These are phyloP conservation scores for Dynastes tityus DNA, from an alignment of 2,888 invertebrate species.

Conservation along the genomic window DNA sequence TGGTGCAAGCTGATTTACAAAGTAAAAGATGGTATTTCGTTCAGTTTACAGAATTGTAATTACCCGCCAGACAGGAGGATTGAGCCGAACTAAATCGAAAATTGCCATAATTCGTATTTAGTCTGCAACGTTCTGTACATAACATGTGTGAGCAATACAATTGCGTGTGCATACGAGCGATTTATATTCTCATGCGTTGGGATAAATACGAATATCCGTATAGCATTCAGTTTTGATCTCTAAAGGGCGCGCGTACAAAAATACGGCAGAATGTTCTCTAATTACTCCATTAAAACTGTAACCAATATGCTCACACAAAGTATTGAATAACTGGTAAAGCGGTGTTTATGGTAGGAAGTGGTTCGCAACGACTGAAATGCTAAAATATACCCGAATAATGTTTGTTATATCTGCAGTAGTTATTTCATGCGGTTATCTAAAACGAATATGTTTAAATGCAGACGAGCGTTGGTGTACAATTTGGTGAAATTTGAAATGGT, in stretches of 20 bases:
- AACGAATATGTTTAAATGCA: too few species aligned
- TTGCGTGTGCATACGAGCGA: background rate
- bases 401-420: background rate
- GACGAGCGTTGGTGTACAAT: too few species aligned
- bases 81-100: too few species aligned
- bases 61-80: too few species aligned
- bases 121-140: too few species aligned
- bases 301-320: slow-evolving; percentile 49
- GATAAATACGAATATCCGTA: background rate
- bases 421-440: too few species aligned
- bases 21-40: too few species aligned
- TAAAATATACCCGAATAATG: slow-evolving; percentile 18
- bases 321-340: slow-evolving; percentile 48
- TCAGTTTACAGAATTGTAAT: too few species aligned
- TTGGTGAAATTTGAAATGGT: too few species aligned
- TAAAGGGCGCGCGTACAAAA: slow-evolving; percentile 38
- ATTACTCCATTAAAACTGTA: slow-evolving; percentile 53
- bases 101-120: too few species aligned
- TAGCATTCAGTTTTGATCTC: slow-evolving; percentile 35
- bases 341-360: slow-evolving; percentile 41
- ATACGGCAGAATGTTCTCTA: slow-evolving; percentile 49
- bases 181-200: background rate
- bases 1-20: too few species aligned
- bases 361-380: slow-evolving; percentile 32
- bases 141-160: background rate